Base-by-base conservation (phyloP, 2,113 vertebrate species). In the Grammomys surdaster region DNA sequence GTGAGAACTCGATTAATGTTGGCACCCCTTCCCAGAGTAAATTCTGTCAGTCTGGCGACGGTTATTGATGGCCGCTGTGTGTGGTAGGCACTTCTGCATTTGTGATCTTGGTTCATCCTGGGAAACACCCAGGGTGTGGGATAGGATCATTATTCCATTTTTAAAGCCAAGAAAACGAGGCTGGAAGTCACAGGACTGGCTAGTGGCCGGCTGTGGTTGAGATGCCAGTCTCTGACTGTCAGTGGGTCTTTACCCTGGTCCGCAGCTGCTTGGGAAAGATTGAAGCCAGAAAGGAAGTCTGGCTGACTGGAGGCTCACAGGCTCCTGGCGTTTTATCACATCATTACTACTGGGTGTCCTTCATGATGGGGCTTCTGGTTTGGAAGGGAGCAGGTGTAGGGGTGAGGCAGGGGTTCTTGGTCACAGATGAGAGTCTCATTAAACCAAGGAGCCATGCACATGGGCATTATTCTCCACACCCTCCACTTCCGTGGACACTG, bases 401-500 rank as follows among this genome's bases (percentile, higher is more conserved):
- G 40, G 81, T 75, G n/a, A 43, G n/a, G 14, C 58, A 46, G 73
- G 88, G 81, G 58, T 16, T 76, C 93, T 88, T 16, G 22, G 80
- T 93, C 70, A 17, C 76, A 72, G 58, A 40, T 2, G 5, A 2
- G 75, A 33, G 54, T 51, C 43, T 85, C 11, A 60, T 48, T 8
- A 33, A 65, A 90, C 63, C 10, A 40, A 43, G 36, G n/a, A 54
- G 75, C n/a, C 7, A 28, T 63, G 22, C 24, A 22, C 14, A 33
- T 28, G 56, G 78, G 14, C n/a, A 9, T 60, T 36, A 2, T 4
- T 90, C 40, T 46, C 9, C 20, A 3, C 51, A 31, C 2, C 65
- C 22, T 80, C 60, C 0, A 7, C 26, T 3, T 70, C 26, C 28
- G 0, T 0, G 78, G 87, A 12, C 6, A 43, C 82, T 0, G 11